A percentile compares a stretch with the other conserved stretches of the same genome.
Evolutionary conservation across 1,140 invertebrate species (phyloP).

Genomic region (Drusus annulatus): DNA sequence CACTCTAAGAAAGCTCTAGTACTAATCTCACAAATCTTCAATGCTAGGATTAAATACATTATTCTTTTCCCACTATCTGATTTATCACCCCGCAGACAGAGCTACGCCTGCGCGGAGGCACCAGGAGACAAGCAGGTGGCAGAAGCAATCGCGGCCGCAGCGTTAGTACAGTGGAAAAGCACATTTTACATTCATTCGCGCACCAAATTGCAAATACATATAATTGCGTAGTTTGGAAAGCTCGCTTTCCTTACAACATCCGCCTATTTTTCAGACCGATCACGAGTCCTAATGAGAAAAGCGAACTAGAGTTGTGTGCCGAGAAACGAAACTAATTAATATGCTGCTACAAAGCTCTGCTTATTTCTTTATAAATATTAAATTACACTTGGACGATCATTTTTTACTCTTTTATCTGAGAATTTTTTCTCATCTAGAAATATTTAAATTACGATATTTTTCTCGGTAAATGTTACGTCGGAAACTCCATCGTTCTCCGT

Average conservation of each 20-base stretch:
- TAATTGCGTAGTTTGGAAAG: neutral
- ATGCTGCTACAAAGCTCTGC: constrained; percentile 25
- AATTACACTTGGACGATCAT: constrained; percentile 1
- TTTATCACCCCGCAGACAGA: neutral
- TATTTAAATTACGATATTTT: constrained; percentile 31
- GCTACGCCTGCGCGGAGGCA: neutral
- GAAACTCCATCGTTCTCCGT: constrained; percentile 9
- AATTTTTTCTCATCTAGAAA: neutral
- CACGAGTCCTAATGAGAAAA: constrained; percentile 46
- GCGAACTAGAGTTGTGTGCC: constrained; percentile 36
- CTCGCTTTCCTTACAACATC: neutral
- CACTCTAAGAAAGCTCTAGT: neutral
- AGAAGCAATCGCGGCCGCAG: neutral
- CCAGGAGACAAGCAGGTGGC: no score
- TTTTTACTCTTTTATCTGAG: constrained; percentile 8
- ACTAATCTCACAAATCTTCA: neutral
- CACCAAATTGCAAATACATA: neutral
- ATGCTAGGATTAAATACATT: no score
- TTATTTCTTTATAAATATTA: constrained; percentile 51
- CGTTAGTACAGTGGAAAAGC: no score
- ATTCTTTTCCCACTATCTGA: neutral
- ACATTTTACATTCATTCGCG: neutral
- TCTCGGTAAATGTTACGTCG: neutral
- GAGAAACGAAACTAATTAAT: constrained; percentile 52
- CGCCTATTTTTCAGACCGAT: neutral